Evolutionary conservation across 2,113 vertebrate genomes (phyloP).

Genomic region (Elephas maximus): DNA sequence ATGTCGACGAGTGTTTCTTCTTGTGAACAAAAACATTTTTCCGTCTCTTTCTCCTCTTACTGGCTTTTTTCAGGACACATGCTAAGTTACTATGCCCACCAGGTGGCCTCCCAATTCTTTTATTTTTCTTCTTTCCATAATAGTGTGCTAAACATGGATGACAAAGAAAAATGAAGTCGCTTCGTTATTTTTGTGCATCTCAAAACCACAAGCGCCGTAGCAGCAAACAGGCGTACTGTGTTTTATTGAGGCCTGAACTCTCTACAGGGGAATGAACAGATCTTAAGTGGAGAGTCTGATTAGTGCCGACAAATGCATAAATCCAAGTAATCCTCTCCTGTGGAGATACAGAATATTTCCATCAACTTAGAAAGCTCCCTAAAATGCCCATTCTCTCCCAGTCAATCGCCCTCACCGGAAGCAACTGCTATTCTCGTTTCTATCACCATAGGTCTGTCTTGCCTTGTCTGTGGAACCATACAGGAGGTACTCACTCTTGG

Average conservation of each 20-base stretch:
- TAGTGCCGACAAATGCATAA: slow-evolving; percentile 33
- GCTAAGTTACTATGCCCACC: slow-evolving; percentile 96
- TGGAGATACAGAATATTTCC: neutral
- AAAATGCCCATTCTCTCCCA: neutral
- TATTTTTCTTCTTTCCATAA: slow-evolving; percentile 97
- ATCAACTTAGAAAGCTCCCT: neutral
- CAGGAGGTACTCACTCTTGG: neutral
- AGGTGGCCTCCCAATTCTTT: slow-evolving; percentile 95
- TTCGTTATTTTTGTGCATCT: slow-evolving; percentile 56
- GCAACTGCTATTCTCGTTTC: neutral
- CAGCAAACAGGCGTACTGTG: neutral
- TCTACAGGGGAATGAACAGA: neutral
- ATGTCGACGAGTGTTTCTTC: slow-evolving; percentile 96
- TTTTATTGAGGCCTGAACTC: slow-evolving; percentile 44
- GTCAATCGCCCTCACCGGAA: neutral
- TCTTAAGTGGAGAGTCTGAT: neutral
- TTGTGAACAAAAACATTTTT: slow-evolving; percentile 99
- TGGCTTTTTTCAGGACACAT: slow-evolving; percentile 95
- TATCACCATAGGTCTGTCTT: neutral
- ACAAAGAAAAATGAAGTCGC: slow-evolving; percentile 71
- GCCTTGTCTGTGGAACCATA: neutral
- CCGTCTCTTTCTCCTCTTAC: slow-evolving; percentile 96
- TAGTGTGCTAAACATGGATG: slow-evolving; percentile 93
- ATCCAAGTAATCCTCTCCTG: neutral
- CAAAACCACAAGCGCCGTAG: neutral